Evolutionary conservation across 1,140 invertebrate species (phyloP).

Genomic region (Cydia strobilella): DNA sequence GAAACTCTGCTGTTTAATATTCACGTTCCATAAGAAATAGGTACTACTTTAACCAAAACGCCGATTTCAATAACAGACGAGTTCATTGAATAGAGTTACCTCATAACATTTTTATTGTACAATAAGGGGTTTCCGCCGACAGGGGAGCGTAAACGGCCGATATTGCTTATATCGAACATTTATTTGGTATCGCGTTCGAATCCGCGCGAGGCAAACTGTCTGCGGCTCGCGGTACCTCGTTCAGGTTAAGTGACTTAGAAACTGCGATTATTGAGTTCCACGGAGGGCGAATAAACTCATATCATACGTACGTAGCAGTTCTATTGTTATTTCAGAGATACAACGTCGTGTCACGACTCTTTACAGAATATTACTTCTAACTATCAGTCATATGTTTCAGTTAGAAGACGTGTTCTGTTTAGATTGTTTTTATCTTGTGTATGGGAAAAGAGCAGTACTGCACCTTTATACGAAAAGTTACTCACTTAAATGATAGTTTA

Average conservation of each 20-base stretch:
- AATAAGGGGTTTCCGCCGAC: slow-evolving; percentile 65
- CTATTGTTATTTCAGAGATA: slow-evolving; percentile 41
- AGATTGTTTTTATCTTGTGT: slow-evolving; percentile 11
- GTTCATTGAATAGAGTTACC: slow-evolving; percentile 75
- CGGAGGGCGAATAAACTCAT: slow-evolving; percentile 46
- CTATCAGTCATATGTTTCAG: slow-evolving; percentile 33
- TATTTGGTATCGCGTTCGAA: slow-evolving; percentile 43
- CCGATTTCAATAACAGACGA: slow-evolving; percentile 72
- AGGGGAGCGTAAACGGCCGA: slow-evolving; percentile 53
- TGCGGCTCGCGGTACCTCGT: slow-evolving; percentile 35
- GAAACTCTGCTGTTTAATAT: slow-evolving; percentile 58
- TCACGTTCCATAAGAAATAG: slow-evolving; percentile 57
- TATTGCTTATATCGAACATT: slow-evolving; percentile 60
- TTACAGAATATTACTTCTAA: slow-evolving; percentile 28
- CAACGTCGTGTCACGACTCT: slow-evolving; percentile 15
- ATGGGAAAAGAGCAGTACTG: neutral
- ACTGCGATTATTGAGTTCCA: slow-evolving; percentile 61
- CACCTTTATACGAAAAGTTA: neutral
- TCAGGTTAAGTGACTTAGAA: slow-evolving; percentile 61
- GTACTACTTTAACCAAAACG: slow-evolving; percentile 65
- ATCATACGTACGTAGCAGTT: slow-evolving; percentile 30
- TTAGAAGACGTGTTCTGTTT: slow-evolving; percentile 32
- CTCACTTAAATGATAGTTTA: neutral
- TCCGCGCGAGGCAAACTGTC: slow-evolving; percentile 34
- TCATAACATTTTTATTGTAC: slow-evolving; percentile 78